Evolutionary conservation across 2,888 invertebrate species (phyloP), one percentile per base, ranked within the genome.

Genomic region (Xestia ashworthii): DNA sequence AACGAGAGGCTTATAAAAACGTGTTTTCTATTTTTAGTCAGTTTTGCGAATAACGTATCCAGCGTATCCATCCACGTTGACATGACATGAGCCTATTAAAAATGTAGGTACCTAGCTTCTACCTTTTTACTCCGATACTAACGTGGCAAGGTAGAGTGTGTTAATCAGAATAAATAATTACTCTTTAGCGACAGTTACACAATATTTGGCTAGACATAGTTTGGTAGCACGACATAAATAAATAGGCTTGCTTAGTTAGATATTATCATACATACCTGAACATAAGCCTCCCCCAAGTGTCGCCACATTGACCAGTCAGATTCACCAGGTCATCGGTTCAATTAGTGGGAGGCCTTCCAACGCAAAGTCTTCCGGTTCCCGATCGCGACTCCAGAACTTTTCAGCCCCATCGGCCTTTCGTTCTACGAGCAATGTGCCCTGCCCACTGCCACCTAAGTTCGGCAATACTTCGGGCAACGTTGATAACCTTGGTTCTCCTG

Each of bases 21-120:
- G 48, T 78, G 82, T 1, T 16, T n/a, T 32, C 75, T 50, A 82
- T 82, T 81, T 78, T 58, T 32, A 66, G 55, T 11, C 0, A 46
- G 5, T 74, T 74, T 65, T 55, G 48, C 19, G 41, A 58, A 50
- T 65, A 66, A 50, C 55, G n/a, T 65, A 22, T 8, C 50, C 32
- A 32, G 3, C 32, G 32, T 50, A 64, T 32, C 19, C 32, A n/a
- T 65, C 44, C n/a, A 65, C 44, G 44, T 65, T 65, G 65, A 65
- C 19, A 32, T 62, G 62, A 53, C 46, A 48, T 41, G 50, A 64
- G 48, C 38, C 25, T 65, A 55, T 64, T 68, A 77, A 83, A 82
- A 58, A 69, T n/a, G 3, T 44, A 76, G 9, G 16, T 76, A 64
- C 12, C 46, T 76, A 64, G 9, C 46, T 41, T 22, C 16, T 41